Base-by-base conservation (phyloP, 2,113 vertebrate genomes). In the Atlantisia rogersi region DNA sequence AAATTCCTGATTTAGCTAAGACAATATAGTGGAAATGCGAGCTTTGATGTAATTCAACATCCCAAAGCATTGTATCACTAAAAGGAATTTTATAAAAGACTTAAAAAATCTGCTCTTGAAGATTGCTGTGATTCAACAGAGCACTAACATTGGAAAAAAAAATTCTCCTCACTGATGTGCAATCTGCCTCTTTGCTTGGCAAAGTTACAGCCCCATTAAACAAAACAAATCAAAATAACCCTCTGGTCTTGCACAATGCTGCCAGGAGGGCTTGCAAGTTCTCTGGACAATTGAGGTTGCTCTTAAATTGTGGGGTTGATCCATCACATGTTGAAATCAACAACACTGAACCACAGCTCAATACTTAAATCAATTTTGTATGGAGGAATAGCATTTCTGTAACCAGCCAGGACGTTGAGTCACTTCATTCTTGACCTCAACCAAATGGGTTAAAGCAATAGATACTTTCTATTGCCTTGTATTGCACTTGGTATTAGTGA, bases 311-410 rank as follows among this genome's bases (percentile, higher is more conserved):
- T 82, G 59, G 46, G 58, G 50, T 73, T 96, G 83, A 91, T 92
- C 70, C 88, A 85, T 59, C 44, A 75, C 55, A 86, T 89, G 74
- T 73, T 94, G 96, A 96, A 96, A 96, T 84, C 91, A 82, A 81
- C 35, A 74, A 83, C 64, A 42, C 20, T 37, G 46, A 95, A 81
- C 79, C 39, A 81, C 11, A 94, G 65, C 86, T 95, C 83, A 88
- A 42, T 82, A 95, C 95, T 95, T 67, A 92, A 91, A 92, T 94
- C 62, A 80, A 73, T 50, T 91, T 59, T 85, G 31, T 32, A 58
- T 42, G 50, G 62, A 92, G 83, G 80, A 88, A 75, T 22, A 87
- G 40, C 40, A 58, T 64, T 75, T 89, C 53, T 92, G 48, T 37
- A 94, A 89, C 65, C 28, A 74, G 48, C 25, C 62, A 60, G 65